A percentile compares a stretch with the other conserved stretches of the same genome.
Conservation (phyloP, 2,797 vertebrate genomes). For the Brachymystax lenok region DNA sequence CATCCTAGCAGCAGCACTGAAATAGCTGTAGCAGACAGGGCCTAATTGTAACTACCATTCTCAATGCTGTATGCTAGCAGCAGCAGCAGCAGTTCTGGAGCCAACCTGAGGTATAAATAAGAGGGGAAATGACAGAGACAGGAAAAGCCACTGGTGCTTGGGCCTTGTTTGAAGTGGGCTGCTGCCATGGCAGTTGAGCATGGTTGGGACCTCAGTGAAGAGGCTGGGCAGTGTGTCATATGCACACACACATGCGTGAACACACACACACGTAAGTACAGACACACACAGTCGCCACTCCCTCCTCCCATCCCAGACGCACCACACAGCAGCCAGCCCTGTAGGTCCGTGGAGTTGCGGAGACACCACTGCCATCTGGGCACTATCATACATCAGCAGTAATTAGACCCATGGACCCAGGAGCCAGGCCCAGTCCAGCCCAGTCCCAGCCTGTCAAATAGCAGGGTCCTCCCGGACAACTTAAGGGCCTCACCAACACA, state of each 20-base stretch:
- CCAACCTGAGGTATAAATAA: constrained; percentile 70
- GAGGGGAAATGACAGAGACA: constrained; percentile 72
- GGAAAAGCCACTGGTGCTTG: constrained; percentile 74
- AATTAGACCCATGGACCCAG: constrained; percentile 64
- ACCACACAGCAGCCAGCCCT: too few relatives aligned
- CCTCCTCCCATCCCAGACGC: too few relatives aligned
- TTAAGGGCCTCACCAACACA: constrained; percentile 65
- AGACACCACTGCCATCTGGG: constrained; percentile 58
- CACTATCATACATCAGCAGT: constrained; percentile 60
- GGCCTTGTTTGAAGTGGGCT: constrained; percentile 73
- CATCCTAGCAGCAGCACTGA: constrained; percentile 13
- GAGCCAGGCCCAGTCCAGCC: constrained; percentile 56
- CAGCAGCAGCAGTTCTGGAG: constrained; percentile 34
- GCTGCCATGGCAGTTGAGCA: constrained; percentile 6
- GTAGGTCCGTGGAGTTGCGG: too few relatives aligned
- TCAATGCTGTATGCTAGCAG: not conserved
- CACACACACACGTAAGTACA: not conserved
- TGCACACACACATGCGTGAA: constrained; percentile 21
- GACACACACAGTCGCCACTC: not conserved
- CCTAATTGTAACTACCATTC: constrained; percentile 20
- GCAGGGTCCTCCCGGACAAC: constrained; percentile 63
- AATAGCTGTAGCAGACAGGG: constrained; percentile 28
- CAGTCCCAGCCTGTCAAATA: constrained; percentile 68
- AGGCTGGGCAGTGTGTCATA: constrained; percentile 7
- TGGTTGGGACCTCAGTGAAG: constrained; percentile 17